Percentiles rank a stretch among this genome's conserved stretches.
These are phyloP conservation scores for Leucophora obtusa DNA, from an alignment of 2,888 invertebrate genomes.

Conservation along the genomic window DNA sequence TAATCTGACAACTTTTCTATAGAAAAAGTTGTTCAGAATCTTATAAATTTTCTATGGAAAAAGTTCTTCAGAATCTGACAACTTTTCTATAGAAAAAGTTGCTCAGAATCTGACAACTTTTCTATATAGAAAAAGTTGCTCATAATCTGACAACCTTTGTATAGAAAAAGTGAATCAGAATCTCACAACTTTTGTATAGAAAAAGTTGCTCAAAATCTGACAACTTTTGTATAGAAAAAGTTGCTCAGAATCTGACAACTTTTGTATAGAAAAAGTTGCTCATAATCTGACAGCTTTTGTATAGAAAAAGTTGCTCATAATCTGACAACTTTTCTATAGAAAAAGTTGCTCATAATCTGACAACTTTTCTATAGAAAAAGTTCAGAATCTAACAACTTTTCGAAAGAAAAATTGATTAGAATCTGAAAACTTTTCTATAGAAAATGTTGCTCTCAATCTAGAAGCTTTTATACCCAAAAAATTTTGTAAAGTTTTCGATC, in stretches of 20 bases:
- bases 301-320: not conserved
- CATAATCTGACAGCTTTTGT: not conserved
- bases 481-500: too few species aligned
- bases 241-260: not conserved
- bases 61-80: not conserved
- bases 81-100: not conserved
- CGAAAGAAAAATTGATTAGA: not conserved
- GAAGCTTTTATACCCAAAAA: not conserved
- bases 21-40: not conserved
- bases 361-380: not conserved
- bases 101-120: not conserved
- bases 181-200: not conserved
- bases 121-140: not conserved
- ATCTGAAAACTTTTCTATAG: not conserved
- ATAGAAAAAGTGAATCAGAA: not conserved
- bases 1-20: not conserved
- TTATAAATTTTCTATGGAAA: not conserved
- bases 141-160: not conserved
- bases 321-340: not conserved
- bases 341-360: not conserved
- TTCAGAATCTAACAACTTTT: not conserved
- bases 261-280: not conserved
- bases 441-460: not conserved
- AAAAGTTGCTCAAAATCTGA: not conserved
- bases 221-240: not conserved